These are phyloP conservation scores for Acanthosepion esculentum DNA, from an alignment of 2,888 invertebrate species.

Conservation along the genomic window DNA sequence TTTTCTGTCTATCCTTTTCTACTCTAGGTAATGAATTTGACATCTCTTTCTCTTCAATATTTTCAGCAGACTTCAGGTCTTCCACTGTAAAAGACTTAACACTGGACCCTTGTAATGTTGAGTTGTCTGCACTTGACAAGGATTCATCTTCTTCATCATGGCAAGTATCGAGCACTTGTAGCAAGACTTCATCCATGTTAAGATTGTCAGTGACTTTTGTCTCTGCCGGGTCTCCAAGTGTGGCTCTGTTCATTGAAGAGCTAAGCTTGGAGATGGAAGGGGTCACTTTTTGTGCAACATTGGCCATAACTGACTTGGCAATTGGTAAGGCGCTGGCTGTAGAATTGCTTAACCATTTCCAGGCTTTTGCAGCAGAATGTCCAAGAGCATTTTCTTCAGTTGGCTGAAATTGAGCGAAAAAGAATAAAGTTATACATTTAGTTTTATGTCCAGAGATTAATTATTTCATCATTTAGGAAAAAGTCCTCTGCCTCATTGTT, in stretches of 20 bases:
- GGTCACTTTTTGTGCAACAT: constrained; percentile 44
- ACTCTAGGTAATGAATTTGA: neutral
- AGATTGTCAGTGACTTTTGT: constrained; percentile 34
- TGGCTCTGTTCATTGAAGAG: constrained; percentile 24
- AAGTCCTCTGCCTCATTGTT: no score
- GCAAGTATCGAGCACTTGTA: neutral
- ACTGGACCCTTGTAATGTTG: constrained; percentile 40
- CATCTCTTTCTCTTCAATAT: neutral
- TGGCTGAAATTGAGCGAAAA: constrained; percentile 49
- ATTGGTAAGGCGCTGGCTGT: constrained; percentile 45
- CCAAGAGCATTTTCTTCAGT: constrained; percentile 40
- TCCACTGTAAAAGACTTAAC: constrained; percentile 36
- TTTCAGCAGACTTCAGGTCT: neutral
- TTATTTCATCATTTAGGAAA: neutral
- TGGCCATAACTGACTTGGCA: constrained; percentile 44
- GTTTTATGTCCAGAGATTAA: constrained; percentile 54
- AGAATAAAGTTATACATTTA: constrained; percentile 49
- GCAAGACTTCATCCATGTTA: neutral
- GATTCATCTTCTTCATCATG: neutral
- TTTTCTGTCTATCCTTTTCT: neutral
- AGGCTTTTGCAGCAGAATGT: constrained; percentile 42
- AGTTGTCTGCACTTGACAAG: constrained; percentile 41
- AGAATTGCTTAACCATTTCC: constrained; percentile 47
- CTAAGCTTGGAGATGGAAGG: constrained; percentile 37
- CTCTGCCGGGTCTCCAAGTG: neutral